Base-by-base conservation (phyloP, 2,113 vertebrate species). In the Dolichotis patagonum region DNA sequence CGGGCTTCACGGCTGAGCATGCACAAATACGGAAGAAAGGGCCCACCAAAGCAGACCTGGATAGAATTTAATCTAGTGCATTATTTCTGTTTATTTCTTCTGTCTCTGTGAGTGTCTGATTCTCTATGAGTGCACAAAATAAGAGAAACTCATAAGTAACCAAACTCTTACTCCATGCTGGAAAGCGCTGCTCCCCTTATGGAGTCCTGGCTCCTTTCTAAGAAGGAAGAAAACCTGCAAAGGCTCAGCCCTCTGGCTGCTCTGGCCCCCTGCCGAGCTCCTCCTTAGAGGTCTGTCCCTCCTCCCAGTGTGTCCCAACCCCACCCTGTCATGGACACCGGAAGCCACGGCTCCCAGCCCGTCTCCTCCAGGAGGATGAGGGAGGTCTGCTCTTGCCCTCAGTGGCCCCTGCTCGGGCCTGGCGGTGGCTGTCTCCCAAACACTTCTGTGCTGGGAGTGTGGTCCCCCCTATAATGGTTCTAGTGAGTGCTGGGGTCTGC, bases 71-170 rank as follows among this genome's bases (percentile, higher is more conserved):
- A 82, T 2, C 22, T 8, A 69, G 67, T 8, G 12, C 30, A 6
- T 41, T 84, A 26, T 30, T 92, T 90, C 85, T 92, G 41, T 65
- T 94, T 62, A 73, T 7, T 73, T 69, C 82, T 63, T 94, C 77
- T 24, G 19, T 52, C 83, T 43, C 41, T 65, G 22, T 8, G 13
- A 28, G 30, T 10, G 24, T 67, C 65, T 58, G 30, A 92, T 35
- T 85, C 63, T 81, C 80, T 41, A 8, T 2, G 3, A 58, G 30
- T 5, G 10, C 7, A 60, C 14, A 67, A 94, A 94, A 85, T 32
- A 56, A 60, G 84, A 88, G 24, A 80, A 52, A 46, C 10, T 65
- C 58, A 22, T 0, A 14, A 54, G 32, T 32, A 24, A 92, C 22
- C 63, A 41, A 73, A 7, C 43, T 81, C 7, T 63, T 19, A 11